A percentile compares a stretch with the other conserved stretches of the same genome.
phyloP scores from a whole-genome alignment of 2,888 invertebrate species.

The Cataglyphis rosenhaueri region DNA sequence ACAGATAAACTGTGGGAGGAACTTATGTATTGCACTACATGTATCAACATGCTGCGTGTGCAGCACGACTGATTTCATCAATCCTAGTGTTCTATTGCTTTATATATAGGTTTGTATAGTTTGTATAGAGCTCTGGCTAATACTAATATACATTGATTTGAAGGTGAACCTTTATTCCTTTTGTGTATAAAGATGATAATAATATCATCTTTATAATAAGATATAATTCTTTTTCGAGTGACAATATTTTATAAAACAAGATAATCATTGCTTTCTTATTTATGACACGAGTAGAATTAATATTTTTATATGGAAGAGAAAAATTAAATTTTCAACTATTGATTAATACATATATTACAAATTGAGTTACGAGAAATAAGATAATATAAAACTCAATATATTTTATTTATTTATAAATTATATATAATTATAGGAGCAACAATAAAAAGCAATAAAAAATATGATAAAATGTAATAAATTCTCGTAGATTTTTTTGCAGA shows the following conservation, averaged over 20 bases:
- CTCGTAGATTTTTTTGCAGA: neutral
- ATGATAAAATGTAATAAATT: neutral
- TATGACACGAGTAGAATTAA: neutral
- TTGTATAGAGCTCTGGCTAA: neutral
- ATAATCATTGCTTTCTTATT: neutral
- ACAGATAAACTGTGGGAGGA: neutral
- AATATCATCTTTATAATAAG: neutral
- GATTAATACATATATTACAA: neutral
- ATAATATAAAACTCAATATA: neutral
- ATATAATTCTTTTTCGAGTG: neutral
- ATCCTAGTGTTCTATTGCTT: conserved; percentile 5
- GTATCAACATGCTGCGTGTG: conserved; percentile 1
- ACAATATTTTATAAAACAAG: neutral
- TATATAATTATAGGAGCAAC: neutral
- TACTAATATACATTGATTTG: neutral
- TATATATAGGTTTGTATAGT: neutral
- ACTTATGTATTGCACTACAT: neutral
- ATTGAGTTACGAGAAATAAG: neutral
- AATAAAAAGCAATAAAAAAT: neutral
- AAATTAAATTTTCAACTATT: neutral
- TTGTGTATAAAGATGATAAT: neutral
- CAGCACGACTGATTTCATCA: conserved; percentile 17
- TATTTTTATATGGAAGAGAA: neutral
- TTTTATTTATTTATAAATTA: neutral
- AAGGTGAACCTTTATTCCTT: neutral